Conservation (phyloP, 1,140 invertebrate species). For the Caenorhabditis latens region DNA sequence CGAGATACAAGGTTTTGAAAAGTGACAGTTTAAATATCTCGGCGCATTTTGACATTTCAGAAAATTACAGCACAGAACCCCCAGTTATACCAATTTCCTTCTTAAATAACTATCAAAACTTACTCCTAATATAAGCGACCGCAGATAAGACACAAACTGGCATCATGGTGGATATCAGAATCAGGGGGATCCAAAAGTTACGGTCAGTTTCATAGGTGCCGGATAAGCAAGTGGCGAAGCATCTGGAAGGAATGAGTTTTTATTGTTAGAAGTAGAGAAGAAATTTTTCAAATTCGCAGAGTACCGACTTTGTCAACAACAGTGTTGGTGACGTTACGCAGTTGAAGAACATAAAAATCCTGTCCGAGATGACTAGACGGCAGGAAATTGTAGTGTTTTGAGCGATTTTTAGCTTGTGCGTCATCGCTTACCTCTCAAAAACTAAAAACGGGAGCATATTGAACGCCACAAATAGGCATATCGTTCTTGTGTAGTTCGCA, state of each 20-base stretch:
- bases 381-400: too few relatives aligned
- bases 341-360: too few relatives aligned
- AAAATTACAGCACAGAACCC: not conserved
- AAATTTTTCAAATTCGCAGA: not conserved
- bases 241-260: not conserved
- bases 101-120: too few relatives aligned
- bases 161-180: constrained; percentile 31
- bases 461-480: constrained; percentile 30
- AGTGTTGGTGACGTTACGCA: too few relatives aligned
- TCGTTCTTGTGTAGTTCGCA: constrained; percentile 22
- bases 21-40: too few relatives aligned
- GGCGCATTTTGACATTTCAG: too few relatives aligned
- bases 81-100: not conserved
- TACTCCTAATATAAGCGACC: not conserved
- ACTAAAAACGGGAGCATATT: constrained; percentile 40
- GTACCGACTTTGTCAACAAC: too few relatives aligned
- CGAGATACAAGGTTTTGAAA: too few relatives aligned
- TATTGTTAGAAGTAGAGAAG: too few relatives aligned
- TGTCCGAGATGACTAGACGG: too few relatives aligned
- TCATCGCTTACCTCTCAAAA: constrained; percentile 48
- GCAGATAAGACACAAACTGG: constrained; percentile 20
- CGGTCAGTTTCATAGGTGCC: constrained; percentile 33
- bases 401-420: not conserved
- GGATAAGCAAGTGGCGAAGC: constrained; percentile 26
- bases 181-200: not conserved